A percentile compares a stretch with the other conserved stretches of the same genome.
Evolutionary conservation across 1,140 invertebrate genomes (phyloP).

Genomic region (Limonius californicus): DNA sequence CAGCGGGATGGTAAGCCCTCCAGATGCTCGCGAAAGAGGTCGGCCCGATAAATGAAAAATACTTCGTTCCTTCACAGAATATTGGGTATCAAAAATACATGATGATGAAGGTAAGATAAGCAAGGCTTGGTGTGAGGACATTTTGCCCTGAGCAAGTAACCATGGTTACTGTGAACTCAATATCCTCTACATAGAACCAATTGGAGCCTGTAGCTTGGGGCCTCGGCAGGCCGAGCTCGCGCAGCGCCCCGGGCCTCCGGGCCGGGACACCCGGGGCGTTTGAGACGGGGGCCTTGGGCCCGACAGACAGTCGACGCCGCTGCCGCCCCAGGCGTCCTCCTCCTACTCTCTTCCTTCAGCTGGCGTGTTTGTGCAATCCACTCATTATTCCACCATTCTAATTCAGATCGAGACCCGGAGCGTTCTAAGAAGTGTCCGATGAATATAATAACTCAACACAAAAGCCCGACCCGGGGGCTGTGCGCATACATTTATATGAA

Average conservation of each 20-base stretch:
- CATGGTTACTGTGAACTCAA: slow-evolving; percentile 59
- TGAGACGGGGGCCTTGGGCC: slow-evolving; percentile 26
- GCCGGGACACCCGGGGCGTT: slow-evolving; percentile 29
- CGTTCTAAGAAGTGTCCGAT: slow-evolving; percentile 18
- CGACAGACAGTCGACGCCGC: slow-evolving; percentile 35
- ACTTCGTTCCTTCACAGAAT: no score
- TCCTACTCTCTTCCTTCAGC: slow-evolving; percentile 18
- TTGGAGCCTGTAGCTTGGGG: slow-evolving; percentile 28
- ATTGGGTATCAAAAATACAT: slow-evolving; percentile 30
- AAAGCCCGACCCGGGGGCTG: not conserved
- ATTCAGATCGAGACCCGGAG: slow-evolving; percentile 21
- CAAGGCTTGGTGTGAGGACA: slow-evolving; percentile 39
- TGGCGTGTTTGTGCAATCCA: slow-evolving; percentile 21
- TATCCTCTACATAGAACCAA: slow-evolving; percentile 49
- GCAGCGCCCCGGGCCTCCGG: slow-evolving; percentile 25
- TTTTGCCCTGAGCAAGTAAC: slow-evolving; percentile 49
- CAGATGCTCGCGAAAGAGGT: no score
- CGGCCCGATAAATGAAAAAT: no score
- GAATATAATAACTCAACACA: slow-evolving; percentile 21
- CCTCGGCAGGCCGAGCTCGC: slow-evolving; percentile 31
- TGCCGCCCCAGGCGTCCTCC: slow-evolving; percentile 19
- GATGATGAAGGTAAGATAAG: slow-evolving; percentile 35
- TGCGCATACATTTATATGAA: slow-evolving; percentile 13
- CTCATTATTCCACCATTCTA: slow-evolving; percentile 26
- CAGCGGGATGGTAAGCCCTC: not conserved